These are phyloP conservation scores for Eucriotettix oculatus DNA, from an alignment of 2,888 invertebrate genomes.

Conservation along the genomic window DNA sequence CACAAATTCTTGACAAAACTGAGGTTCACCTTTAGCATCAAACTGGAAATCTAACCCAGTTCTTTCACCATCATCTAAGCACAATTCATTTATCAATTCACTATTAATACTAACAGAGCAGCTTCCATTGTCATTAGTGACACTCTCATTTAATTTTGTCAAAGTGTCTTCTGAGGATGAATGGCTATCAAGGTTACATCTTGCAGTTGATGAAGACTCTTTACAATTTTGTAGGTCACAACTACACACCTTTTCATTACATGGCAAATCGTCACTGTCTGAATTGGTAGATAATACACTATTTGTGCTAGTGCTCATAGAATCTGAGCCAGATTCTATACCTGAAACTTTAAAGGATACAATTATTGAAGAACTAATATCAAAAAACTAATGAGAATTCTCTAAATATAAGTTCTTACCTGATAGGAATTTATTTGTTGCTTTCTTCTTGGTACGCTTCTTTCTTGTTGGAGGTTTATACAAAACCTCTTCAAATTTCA, in stretches of 20 bases:
- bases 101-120: background rate
- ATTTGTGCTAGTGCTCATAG: conserved; percentile 9
- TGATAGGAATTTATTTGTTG: conserved; percentile 20
- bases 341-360: conserved; percentile 3
- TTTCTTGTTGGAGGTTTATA: conserved; percentile 39
- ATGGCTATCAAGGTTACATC: conserved; percentile 4
- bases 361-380: background rate
- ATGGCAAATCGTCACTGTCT: conserved; percentile 12
- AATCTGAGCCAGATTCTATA: conserved; percentile 16
- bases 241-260: background rate
- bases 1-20: background rate
- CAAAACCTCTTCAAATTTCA: conserved; percentile 51
- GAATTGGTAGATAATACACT: conserved; percentile 12
- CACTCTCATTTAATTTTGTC: conserved; percentile 1
- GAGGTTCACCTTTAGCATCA: background rate
- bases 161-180: conserved; percentile 11
- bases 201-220: conserved; percentile 5
- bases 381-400: background rate
- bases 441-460: conserved; percentile 24
- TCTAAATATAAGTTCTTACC: background rate
- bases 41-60: background rate
- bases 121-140: background rate
- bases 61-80: background rate
- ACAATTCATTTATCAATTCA: background rate
- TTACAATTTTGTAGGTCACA: no score